These are phyloP conservation scores for Hepsetus odoe DNA, from an alignment of 2,113 vertebrate genomes.

Conservation along the genomic window DNA sequence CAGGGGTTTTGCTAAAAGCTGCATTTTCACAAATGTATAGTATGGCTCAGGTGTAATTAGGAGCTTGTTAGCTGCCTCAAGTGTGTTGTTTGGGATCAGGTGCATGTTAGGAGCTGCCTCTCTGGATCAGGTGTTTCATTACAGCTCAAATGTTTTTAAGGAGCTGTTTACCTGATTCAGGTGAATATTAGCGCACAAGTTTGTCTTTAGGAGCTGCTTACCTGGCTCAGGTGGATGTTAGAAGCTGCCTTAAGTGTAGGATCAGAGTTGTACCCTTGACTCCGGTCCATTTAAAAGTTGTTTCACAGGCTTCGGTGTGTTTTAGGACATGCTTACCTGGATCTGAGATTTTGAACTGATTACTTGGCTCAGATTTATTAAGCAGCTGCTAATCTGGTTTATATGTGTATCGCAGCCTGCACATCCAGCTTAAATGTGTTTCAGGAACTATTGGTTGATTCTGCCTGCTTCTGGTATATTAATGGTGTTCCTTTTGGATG, in stretches of 20 bases:
- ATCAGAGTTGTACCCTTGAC: too few relatives aligned
- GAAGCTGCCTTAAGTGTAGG: too few relatives aligned
- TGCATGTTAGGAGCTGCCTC: not conserved
- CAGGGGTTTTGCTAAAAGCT: too few relatives aligned
- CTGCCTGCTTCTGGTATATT: too few relatives aligned
- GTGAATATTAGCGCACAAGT: too few relatives aligned
- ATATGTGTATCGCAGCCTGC: too few relatives aligned
- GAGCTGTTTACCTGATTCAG: not conserved
- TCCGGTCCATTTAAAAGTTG: not conserved
- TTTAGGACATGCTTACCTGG: not conserved
- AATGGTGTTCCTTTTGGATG: too few relatives aligned
- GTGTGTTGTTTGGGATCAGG: not conserved
- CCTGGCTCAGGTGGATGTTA: not conserved
- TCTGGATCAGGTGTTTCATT: not conserved
- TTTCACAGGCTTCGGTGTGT: not conserved
- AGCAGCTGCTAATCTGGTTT: too few relatives aligned
- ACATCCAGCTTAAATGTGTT: too few relatives aligned
- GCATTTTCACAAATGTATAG: too few relatives aligned
- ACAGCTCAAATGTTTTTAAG: not conserved
- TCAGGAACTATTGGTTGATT: too few relatives aligned
- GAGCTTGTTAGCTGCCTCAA: not conserved
- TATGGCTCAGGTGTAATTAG: not conserved
- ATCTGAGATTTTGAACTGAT: not conserved
- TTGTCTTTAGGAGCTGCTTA: not conserved
- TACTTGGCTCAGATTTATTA: not conserved